Conservation (phyloP, 2,797 vertebrate species). For the Urosaurus nigricauda region DNA sequence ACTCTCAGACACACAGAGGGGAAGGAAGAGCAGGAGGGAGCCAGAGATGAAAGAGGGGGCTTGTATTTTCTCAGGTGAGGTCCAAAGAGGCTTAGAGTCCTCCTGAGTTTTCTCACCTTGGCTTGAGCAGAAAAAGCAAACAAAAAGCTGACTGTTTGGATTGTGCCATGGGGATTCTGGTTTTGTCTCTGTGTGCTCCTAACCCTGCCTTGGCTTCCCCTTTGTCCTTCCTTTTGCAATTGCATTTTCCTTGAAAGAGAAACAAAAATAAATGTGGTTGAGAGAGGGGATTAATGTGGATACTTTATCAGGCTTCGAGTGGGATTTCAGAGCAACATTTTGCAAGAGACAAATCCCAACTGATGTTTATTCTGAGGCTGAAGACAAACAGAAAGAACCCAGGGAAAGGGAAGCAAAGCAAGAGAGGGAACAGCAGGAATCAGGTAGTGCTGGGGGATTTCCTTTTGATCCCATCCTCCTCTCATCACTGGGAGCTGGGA, state of each 20-base stretch:
- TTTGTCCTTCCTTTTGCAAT: conserved; percentile 55
- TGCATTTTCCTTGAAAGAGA: conserved; percentile 52
- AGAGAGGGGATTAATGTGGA: conserved; percentile 55
- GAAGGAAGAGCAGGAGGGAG: conserved; percentile 7
- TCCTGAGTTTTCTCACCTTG: conserved; percentile 55
- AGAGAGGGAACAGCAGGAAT: conserved; percentile 12
- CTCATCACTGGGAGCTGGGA: not conserved
- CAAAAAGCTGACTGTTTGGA: conserved; percentile 63
- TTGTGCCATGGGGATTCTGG: not conserved
- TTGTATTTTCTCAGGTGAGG: conserved; percentile 79
- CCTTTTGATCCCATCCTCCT: not conserved
- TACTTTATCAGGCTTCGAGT: conserved; percentile 46
- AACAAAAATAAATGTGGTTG: conserved; percentile 55
- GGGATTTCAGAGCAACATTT: conserved; percentile 1
- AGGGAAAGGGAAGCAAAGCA: not conserved
- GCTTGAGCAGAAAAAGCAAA: conserved; percentile 69
- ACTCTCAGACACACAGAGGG: conserved; percentile 41
- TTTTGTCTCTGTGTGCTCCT: conserved; percentile 33
- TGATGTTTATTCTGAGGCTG: not conserved
- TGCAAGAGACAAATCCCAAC: conserved; percentile 21
- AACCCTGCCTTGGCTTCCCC: not conserved
- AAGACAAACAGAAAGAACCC: not conserved
- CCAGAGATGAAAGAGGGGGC: conserved; percentile 65
- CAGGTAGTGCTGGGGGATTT: not conserved
- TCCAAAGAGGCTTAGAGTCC: conserved; percentile 65